Evolutionary conservation across 2,888 invertebrate species (phyloP).

Genomic region (Taphrorychus bicolor): DNA sequence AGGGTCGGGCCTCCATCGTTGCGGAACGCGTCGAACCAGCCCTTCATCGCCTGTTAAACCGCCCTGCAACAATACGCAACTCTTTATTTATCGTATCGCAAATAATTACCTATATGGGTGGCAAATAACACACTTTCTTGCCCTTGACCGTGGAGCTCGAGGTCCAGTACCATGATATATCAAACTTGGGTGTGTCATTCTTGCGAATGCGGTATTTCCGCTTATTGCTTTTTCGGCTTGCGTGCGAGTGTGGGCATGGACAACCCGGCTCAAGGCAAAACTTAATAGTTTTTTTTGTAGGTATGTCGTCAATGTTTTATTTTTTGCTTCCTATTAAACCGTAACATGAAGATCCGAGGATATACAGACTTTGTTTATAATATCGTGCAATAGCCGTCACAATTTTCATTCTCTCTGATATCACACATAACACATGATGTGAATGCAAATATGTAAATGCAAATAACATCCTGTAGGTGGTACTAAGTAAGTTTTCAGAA

Average conservation of each 20-base stretch:
- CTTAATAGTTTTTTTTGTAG: neutral
- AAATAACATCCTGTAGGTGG: too few relatives aligned
- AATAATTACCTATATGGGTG: too few relatives aligned
- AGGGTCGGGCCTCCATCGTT: slow-evolving; percentile 96
- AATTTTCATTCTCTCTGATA: too few relatives aligned
- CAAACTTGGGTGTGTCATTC: slow-evolving; percentile 4
- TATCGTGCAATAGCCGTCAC: too few relatives aligned
- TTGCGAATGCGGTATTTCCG: slow-evolving; percentile 4
- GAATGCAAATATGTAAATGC: too few relatives aligned
- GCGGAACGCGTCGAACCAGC: slow-evolving; percentile 98
- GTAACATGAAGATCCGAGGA: too few relatives aligned
- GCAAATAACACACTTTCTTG: neutral
- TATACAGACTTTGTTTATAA: too few relatives aligned
- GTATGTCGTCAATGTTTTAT: neutral
- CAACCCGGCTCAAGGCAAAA: neutral
- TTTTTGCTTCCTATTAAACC: too few relatives aligned
- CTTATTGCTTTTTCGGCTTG: neutral
- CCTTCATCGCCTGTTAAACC: slow-evolving; percentile 71
- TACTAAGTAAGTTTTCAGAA: too few relatives aligned
- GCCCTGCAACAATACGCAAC: slow-evolving; percentile 13
- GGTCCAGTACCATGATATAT: neutral
- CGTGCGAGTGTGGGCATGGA: neutral
- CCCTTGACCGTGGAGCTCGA: neutral
- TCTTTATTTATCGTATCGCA: too few relatives aligned
- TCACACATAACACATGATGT: too few relatives aligned